Conservation (phyloP, 2,797 vertebrate species). For the Danio aesculapii region DNA sequence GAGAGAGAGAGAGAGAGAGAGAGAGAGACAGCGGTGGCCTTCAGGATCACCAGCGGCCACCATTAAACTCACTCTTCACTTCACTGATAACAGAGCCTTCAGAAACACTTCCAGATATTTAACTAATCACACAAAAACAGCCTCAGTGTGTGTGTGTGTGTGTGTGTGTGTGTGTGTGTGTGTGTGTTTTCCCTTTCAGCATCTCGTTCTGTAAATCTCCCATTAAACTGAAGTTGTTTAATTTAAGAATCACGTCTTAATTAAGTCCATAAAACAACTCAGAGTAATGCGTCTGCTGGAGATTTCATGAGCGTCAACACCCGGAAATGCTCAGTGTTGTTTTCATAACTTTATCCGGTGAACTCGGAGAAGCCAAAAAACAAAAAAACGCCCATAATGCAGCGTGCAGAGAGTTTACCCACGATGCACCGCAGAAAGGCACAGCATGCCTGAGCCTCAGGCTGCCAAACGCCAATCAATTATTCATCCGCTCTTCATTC, state of each 20-base stretch:
- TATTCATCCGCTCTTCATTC: slow-evolving; percentile 61
- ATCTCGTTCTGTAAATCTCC: slow-evolving; percentile 8
- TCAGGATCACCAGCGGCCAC: slow-evolving; percentile 9
- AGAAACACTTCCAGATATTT: slow-evolving; percentile 21
- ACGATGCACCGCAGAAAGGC: slow-evolving; percentile 46
- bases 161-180: neutral
- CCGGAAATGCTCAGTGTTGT: neutral
- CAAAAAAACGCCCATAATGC: slow-evolving; percentile 34
- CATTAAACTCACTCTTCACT: slow-evolving; percentile 32
- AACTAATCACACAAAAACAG: slow-evolving; percentile 27
- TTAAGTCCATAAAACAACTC: slow-evolving; percentile 18
- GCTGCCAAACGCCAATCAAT: slow-evolving; percentile 63
- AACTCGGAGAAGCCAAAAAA: slow-evolving; percentile 35
- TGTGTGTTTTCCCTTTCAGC: neutral
- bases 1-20: slow-evolving; percentile 16
- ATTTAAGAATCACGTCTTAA: slow-evolving; percentile 34
- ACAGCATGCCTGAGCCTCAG: slow-evolving; percentile 59
- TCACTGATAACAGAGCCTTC: slow-evolving; percentile 34
- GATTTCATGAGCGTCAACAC: neutral
- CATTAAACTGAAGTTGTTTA: slow-evolving; percentile 1
- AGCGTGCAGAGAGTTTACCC: slow-evolving; percentile 49
- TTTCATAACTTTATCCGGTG: slow-evolving; percentile 22
- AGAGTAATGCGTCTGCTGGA: neutral
- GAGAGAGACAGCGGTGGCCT: neutral
- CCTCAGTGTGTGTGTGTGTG: slow-evolving; percentile 3